A percentile compares a stretch with the other conserved stretches of the same genome.
Evolutionary conservation across 2,888 invertebrate genomes (phyloP).

Genomic region (Drosophila nr. medialis): DNA sequence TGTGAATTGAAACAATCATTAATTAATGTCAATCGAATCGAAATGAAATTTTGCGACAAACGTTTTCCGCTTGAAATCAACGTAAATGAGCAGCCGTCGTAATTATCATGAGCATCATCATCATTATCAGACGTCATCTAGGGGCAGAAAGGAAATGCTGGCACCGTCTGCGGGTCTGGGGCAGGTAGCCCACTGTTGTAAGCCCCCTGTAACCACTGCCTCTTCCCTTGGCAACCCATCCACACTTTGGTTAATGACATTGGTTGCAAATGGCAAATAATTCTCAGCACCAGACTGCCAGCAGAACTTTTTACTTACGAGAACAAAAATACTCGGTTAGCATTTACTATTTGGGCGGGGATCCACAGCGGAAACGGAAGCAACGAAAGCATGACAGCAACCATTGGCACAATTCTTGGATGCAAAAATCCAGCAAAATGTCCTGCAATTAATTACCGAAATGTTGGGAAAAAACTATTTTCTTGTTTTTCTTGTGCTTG

Average conservation of each 20-base stretch:
- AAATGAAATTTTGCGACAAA: slow-evolving; percentile 78
- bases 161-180: slow-evolving; percentile 41
- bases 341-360: slow-evolving; percentile 25
- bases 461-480: slow-evolving; percentile 16
- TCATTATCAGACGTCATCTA: slow-evolving; percentile 16
- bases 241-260: slow-evolving; percentile 45
- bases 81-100: slow-evolving; percentile 66
- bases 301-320: slow-evolving; percentile 50
- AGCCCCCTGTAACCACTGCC: background rate
- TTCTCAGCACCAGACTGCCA: slow-evolving; percentile 38
- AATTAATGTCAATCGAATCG: slow-evolving; percentile 79
- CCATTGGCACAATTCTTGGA: slow-evolving; percentile 57
- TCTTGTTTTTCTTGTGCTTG: slow-evolving; percentile 1
- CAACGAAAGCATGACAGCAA: slow-evolving; percentile 55
- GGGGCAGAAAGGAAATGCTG: slow-evolving; percentile 18
- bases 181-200: slow-evolving; percentile 42
- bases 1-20: slow-evolving; percentile 74
- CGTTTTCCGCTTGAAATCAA: slow-evolving; percentile 76
- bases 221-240: slow-evolving; percentile 6
- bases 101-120: slow-evolving; percentile 23
- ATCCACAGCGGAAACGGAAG: slow-evolving; percentile 56
- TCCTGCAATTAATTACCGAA: slow-evolving; percentile 69
- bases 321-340: slow-evolving; percentile 27
- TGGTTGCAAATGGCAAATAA: slow-evolving; percentile 39
- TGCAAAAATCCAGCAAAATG: slow-evolving; percentile 68